A percentile compares a stretch with the other conserved stretches of the same genome.
Evolutionary conservation across 2,113 vertebrate genomes (phyloP).

Genomic region (Nematolebias whitei): DNA sequence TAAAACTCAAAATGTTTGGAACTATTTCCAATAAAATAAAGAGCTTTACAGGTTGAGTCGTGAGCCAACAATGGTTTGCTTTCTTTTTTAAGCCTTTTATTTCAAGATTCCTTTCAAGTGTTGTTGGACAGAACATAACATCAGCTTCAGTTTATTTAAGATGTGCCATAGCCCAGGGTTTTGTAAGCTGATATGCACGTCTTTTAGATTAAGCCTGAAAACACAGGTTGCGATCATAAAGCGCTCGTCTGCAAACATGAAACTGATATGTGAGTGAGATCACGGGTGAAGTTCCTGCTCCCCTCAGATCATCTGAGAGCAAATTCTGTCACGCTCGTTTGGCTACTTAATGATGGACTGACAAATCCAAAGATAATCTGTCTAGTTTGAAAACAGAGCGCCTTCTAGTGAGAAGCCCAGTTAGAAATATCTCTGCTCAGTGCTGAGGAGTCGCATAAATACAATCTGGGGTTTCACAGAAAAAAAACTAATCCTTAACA

Average conservation of each 20-base stretch:
- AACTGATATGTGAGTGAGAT: slow-evolving; percentile 67
- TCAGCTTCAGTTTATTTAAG: slow-evolving; percentile 21
- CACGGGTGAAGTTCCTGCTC: slow-evolving; percentile 21
- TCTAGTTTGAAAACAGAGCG: slow-evolving; percentile 73
- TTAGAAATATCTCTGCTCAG: slow-evolving; percentile 27
- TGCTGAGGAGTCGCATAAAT: slow-evolving; percentile 53
- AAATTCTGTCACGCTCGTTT: slow-evolving; percentile 60
- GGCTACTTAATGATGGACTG: slow-evolving; percentile 73
- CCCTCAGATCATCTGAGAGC: slow-evolving; percentile 59
- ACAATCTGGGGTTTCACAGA: slow-evolving; percentile 59
- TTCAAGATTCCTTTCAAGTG: neutral
- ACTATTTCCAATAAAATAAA: neutral
- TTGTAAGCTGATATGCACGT: slow-evolving; percentile 39
- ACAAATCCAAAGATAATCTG: slow-evolving; percentile 77
- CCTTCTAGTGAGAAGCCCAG: slow-evolving; percentile 49
- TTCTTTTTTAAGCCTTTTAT: neutral
- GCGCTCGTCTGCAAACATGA: slow-evolving; percentile 55
- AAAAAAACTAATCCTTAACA: slow-evolving; percentile 10
- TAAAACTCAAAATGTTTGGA: neutral
- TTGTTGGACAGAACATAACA: slow-evolving; percentile 2
- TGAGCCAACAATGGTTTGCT: neutral
- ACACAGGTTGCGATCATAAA: slow-evolving; percentile 26
- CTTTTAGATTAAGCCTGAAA: slow-evolving; percentile 19
- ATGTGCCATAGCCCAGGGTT: slow-evolving; percentile 14
- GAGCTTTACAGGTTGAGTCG: neutral